Conservation (phyloP, 2,797 vertebrate genomes). For the Staurois parvus region DNA sequence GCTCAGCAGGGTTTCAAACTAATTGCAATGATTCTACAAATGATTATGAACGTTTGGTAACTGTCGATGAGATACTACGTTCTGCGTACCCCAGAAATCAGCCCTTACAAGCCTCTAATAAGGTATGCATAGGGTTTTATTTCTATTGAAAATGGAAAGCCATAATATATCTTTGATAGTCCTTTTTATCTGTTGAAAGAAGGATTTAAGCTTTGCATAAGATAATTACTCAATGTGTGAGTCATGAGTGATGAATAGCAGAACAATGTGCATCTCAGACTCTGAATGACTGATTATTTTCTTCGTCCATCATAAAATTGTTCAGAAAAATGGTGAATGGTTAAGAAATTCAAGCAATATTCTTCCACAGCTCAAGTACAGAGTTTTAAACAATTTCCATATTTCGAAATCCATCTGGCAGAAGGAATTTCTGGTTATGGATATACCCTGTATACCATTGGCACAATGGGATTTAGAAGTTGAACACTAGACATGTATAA, state of each 20-base stretch:
- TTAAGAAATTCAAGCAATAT: background rate
- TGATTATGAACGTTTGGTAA: too few species aligned
- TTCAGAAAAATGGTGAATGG: background rate
- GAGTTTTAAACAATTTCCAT: background rate
- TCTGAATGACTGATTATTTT: background rate
- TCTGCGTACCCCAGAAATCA: too few species aligned
- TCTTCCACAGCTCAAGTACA: background rate
- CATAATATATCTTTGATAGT: background rate
- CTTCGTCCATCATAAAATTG: background rate
- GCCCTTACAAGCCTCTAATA: too few species aligned
- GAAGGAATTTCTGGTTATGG: too few species aligned
- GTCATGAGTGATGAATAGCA: background rate
- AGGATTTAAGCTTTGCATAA: background rate
- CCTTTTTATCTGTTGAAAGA: background rate
- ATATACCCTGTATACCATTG: too few species aligned
- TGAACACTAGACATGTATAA: background rate
- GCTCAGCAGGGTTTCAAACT: too few species aligned
- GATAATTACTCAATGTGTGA: background rate
- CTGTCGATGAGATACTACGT: too few species aligned
- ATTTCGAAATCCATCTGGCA: background rate
- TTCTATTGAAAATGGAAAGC: too few species aligned
- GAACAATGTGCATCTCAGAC: background rate
- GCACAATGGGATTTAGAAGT: too few species aligned
- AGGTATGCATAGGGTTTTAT: too few species aligned
- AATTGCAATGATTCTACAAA: too few species aligned